These are phyloP conservation scores for Chymomyza caudatula DNA, from an alignment of 2,888 invertebrate genomes.

Conservation along the genomic window DNA sequence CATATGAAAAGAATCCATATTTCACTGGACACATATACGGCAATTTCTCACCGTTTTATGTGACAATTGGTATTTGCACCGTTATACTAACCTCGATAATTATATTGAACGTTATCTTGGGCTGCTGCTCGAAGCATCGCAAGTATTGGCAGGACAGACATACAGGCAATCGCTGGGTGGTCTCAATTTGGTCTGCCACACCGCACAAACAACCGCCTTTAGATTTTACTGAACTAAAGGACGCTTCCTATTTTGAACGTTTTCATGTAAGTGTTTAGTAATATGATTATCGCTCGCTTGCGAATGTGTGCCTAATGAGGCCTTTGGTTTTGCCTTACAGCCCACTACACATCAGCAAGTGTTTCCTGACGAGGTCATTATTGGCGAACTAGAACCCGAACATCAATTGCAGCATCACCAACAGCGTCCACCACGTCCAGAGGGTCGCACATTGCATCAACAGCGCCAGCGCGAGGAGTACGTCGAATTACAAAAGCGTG, in stretches of 20 bases:
- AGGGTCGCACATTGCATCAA: slow-evolving; percentile 72
- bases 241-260: slow-evolving; percentile 77
- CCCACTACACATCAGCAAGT: slow-evolving; percentile 66
- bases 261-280: slow-evolving; percentile 61
- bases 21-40: slow-evolving; percentile 81
- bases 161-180: slow-evolving; percentile 89
- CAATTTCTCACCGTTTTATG: slow-evolving; percentile 92
- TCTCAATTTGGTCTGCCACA: slow-evolving; percentile 90
- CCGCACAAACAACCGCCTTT: slow-evolving; percentile 90
- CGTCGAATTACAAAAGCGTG: slow-evolving; percentile 86
- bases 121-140: slow-evolving; percentile 88
- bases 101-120: slow-evolving; percentile 87
- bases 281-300: background rate
- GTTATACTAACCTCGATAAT: slow-evolving; percentile 85
- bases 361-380: slow-evolving; percentile 70
- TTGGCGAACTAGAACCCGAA: slow-evolving; percentile 63
- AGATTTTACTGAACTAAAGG: slow-evolving; percentile 87
- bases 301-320: background rate
- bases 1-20: slow-evolving; percentile 82
- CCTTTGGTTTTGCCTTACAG: slow-evolving; percentile 38
- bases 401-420: slow-evolving; percentile 60
- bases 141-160: slow-evolving; percentile 90
- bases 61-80: slow-evolving; percentile 87
- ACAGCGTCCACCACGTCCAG: slow-evolving; percentile 73
- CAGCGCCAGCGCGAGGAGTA: slow-evolving; percentile 77